Evolutionary conservation across 92 coral and sea anemone species (phyloP).

Genomic region (Hydrozoanthus gracilis): DNA sequence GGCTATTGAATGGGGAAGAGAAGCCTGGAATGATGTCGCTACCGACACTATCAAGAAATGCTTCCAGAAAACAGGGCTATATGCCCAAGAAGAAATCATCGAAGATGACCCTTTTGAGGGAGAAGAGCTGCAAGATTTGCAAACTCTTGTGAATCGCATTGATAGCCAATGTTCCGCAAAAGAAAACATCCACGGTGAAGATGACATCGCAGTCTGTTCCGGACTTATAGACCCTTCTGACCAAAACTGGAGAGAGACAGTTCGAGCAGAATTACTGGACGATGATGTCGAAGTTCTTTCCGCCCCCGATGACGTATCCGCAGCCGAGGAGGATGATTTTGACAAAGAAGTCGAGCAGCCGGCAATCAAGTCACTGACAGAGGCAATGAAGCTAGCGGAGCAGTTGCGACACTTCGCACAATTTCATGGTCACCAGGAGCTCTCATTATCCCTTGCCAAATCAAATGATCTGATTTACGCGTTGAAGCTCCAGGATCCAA

Average conservation of each 20-base stretch:
- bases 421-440: constrained; percentile 55
- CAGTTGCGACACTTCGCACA: constrained; percentile 57
- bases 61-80: constrained; percentile 55
- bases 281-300: constrained; percentile 44
- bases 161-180: constrained; percentile 30
- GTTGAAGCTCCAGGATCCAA: constrained; percentile 48
- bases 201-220: constrained; percentile 48
- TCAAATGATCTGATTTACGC: constrained; percentile 43
- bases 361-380: constrained; percentile 38
- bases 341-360: constrained; percentile 25
- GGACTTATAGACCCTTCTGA: constrained; percentile 53
- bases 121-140: constrained; percentile 31
- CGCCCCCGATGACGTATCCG: constrained; percentile 31
- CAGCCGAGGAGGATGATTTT: constrained; percentile 22
- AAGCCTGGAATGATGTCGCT: constrained; percentile 47
- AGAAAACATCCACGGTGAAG: constrained; percentile 40
- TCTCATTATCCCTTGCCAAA: constrained; percentile 50
- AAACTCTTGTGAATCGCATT: constrained; percentile 39
- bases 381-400: constrained; percentile 55
- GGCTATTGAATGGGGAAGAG: constrained; percentile 65
- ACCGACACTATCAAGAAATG: constrained; percentile 48
- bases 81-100: constrained; percentile 28
- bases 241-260: constrained; percentile 49
- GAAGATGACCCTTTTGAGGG: constrained; percentile 60
- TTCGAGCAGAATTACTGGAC: constrained; percentile 45